Percentiles rank a stretch among this genome's conserved stretches.
These are phyloP conservation scores for Porites cylindrica DNA, from an alignment of 92 coral and sea anemone genomes.

Conservation along the genomic window DNA sequence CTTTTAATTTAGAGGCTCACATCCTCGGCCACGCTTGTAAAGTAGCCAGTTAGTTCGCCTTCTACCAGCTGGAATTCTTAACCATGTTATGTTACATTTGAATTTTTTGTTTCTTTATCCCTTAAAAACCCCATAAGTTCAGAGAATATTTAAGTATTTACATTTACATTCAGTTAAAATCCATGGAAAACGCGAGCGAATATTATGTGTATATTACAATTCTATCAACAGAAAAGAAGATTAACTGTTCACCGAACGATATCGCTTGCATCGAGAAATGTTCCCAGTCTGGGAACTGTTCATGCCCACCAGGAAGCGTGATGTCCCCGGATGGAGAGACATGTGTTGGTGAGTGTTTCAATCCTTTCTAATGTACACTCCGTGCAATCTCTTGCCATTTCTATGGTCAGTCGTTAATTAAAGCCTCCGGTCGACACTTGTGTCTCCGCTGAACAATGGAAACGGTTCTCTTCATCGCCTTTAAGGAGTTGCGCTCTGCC, in stretches of 20 bases:
- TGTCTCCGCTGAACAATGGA: no score
- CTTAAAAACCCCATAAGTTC: no score
- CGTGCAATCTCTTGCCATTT: background rate
- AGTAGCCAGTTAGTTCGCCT: no score
- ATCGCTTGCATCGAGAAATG: constrained; percentile 81
- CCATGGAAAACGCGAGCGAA: background rate
- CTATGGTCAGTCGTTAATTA: background rate
- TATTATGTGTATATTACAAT: background rate
- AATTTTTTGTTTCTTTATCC: no score
- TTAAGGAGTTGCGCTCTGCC: no score
- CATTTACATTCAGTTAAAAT: background rate
- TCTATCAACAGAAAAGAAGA: constrained; percentile 58
- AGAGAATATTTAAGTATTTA: no score
- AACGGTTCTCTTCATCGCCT: no score
- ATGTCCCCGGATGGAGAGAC: constrained; percentile 70
- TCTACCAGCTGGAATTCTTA: no score
- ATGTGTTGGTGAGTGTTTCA: constrained; percentile 72
- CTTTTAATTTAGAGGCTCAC: no score
- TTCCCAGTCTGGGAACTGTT: constrained; percentile 69
- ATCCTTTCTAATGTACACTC: background rate
- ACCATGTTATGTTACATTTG: no score
- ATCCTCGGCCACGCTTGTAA: no score
- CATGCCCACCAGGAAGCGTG: constrained; percentile 85
- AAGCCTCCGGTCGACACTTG: background rate
- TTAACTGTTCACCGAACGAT: constrained; percentile 79